Conservation (phyloP, 2,888 invertebrate genomes). For the Sipha maydis region DNA sequence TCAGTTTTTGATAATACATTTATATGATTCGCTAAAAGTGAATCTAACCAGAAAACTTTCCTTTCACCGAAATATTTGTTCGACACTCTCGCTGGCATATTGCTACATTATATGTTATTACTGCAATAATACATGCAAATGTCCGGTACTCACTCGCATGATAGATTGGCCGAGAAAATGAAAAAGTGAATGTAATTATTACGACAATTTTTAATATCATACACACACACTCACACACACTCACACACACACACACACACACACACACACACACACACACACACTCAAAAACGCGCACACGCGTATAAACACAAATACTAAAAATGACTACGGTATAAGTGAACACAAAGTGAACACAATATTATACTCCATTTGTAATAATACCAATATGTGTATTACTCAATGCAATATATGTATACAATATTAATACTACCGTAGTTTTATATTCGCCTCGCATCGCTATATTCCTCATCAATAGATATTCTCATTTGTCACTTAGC, state of each 20-base stretch:
- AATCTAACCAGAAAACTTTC: slow-evolving; percentile 44
- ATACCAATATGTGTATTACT: not conserved
- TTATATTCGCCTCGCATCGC: not conserved
- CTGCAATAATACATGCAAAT: not conserved
- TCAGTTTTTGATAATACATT: slow-evolving; percentile 19
- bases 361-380: not conserved
- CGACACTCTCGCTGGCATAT: not conserved
- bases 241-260: too few relatives aligned
- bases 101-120: not conserved
- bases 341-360: not conserved
- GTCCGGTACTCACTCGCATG: not conserved
- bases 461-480: too few relatives aligned
- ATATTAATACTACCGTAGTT: not conserved
- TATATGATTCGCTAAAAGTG: slow-evolving; percentile 32
- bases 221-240: not conserved
- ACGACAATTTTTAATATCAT: slow-evolving; percentile 16
- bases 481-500: too few relatives aligned
- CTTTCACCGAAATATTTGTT: slow-evolving; percentile 42
- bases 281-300: not conserved
- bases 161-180: slow-evolving; percentile 38
- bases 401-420: not conserved
- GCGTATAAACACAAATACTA: too few relatives aligned
- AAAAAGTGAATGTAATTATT: slow-evolving; percentile 23
- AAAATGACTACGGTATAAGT: not conserved
- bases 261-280: not conserved